Evolutionary conservation across 2,797 vertebrate species (phyloP), one percentile per base, ranked within the genome.

Genomic region (Pterois miles): DNA sequence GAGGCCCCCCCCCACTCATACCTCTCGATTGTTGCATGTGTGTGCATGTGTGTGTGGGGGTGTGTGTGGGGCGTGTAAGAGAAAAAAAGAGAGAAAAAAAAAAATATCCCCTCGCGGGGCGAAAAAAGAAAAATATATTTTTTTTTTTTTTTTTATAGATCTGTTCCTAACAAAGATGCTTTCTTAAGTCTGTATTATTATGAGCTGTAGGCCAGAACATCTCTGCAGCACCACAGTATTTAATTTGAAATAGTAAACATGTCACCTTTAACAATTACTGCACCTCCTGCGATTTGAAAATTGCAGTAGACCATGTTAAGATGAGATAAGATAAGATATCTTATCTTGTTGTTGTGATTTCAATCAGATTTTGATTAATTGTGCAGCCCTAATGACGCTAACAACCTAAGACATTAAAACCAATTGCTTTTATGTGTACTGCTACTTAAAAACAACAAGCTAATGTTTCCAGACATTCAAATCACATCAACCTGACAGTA

Each of bases 301-400:
- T 43, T 43, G 40, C 16, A 0, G 6, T 8, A 0, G 16, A 18
- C 16, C 40, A 43, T 43, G 18, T n/a, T n/a, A n/a, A n/a, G n/a
- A n/a, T n/a, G n/a, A n/a, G n/a, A n/a, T n/a, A n/a, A n/a, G n/a
- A n/a, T n/a, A n/a, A n/a, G n/a, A n/a, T n/a, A n/a, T n/a, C n/a
- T n/a, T n/a, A n/a, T n/a, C n/a, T n/a, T n/a, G n/a, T n/a, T n/a
- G n/a, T 43, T 43, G 40, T 1, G 16, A 43, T 43, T 43, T 43
- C 18, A 7, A 43, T 43, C 8, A n/a, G 8, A 48, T 48, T 48
- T 18, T 16, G 6, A 48, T n/a, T 48, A 9, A 48, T 48, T 48
- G 46, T n/a, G 46, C 16, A 8, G 3, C 40, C 46, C 46, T 14
- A 0, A 48, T 48, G 46, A 48, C 5, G 10, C 48, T 22, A 52